Evolutionary conservation across 2,797 vertebrate genomes (phyloP), one percentile per base, ranked within the genome.

Genomic region (Triplophysa yarkandensis): DNA sequence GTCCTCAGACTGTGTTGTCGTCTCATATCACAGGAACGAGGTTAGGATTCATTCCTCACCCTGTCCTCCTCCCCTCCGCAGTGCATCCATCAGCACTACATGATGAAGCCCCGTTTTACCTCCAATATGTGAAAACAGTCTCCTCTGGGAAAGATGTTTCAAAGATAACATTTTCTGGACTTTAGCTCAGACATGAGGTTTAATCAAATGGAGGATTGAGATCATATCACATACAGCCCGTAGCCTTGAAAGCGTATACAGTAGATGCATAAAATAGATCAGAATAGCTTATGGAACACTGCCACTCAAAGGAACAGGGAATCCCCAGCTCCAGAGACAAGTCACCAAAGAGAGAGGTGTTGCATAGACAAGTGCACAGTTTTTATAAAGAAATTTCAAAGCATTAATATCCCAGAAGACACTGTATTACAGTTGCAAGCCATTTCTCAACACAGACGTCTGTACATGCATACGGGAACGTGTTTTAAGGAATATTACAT

Each of bases 21-120:
- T 52, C 73, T 75, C 63, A 75, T 75, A 75, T 75, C 64, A 41
- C 54, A 68, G 43, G 64, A 75, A 75, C 55, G 67, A 75, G 55
- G 73, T 75, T 75, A 75, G 55, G 32, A 68, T 68, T 30, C 55
- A 68, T 68, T 61, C 54, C 23, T 75, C 64, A 30, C 64, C 67
- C 65, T 68, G 54, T 61, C 73, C 23, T 68, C 55, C 73, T 11
- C 64, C 43, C 55, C 54, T 65, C 55, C 1, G 4, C 64, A 60
- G 54, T 61, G 32, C 73, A 75, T 75, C 44, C 64, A 68, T 68
- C 73, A 61, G 64, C 32, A 61, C 54, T 68, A 68, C 55, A 52
- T 30, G 73, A 52, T 52, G 64, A 75, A 68, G 55, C 64, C 43
- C 55, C 43, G 30, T 68, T 75, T 68, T 39, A 21, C 23, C 46